Evolutionary conservation across 1,140 invertebrate genomes (phyloP).

Genomic region (Eurosta solidaginis): DNA sequence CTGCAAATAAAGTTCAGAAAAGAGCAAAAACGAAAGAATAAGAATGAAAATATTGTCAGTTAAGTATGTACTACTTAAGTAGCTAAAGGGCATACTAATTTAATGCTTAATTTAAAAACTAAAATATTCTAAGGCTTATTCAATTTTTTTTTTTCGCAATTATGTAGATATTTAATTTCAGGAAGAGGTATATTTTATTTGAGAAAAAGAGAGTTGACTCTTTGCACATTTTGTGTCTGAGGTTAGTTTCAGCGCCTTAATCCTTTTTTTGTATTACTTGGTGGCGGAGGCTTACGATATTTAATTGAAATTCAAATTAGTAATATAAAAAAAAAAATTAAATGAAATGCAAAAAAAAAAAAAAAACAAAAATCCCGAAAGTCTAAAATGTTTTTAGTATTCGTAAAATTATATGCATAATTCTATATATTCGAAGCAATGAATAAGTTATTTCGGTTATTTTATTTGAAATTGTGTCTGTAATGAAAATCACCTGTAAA

Average conservation of each 20-base stretch:
- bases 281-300: not conserved
- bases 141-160: not conserved
- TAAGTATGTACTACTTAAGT: not conserved
- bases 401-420: not conserved
- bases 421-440: not conserved
- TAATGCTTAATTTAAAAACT: not conserved
- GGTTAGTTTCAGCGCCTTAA: conserved; percentile 18
- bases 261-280: not conserved
- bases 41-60: conserved; percentile 25
- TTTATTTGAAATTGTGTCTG: not conserved
- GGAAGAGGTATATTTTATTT: not conserved
- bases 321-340: too few species aligned
- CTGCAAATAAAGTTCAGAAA: conserved; percentile 39
- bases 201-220: not conserved
- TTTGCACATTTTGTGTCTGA: conserved; percentile 33
- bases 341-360: too few species aligned
- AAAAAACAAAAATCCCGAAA: too few species aligned
- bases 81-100: not conserved
- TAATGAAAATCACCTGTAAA: conserved; percentile 8
- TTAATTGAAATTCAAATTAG: too few species aligned
- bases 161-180: not conserved
- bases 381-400: too few species aligned
- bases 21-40: conserved; percentile 26
- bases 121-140: not conserved
- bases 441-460: not conserved